These are phyloP conservation scores for Periphyllus acericola DNA, from an alignment of 2,888 invertebrate genomes.

Conservation along the genomic window DNA sequence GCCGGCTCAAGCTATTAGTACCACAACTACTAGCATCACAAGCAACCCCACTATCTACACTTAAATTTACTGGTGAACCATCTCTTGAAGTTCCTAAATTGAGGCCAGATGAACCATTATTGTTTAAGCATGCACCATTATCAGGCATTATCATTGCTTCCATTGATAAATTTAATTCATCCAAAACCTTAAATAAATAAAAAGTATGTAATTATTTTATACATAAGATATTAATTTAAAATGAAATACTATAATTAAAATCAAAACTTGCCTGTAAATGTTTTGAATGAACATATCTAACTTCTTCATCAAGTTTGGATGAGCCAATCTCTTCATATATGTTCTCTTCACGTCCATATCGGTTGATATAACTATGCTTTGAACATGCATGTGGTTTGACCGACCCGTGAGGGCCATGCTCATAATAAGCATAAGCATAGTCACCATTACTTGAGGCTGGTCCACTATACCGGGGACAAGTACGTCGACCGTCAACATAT, in stretches of 20 bases:
- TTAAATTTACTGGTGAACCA: conserved; percentile 71
- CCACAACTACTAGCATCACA: conserved; percentile 65
- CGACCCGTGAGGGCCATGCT: conserved; percentile 71
- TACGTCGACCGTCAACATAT: conserved; percentile 60
- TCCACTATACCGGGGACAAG: conserved; percentile 53
- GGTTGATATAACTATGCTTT: conserved; percentile 78
- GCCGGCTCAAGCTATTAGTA: conserved; percentile 65
- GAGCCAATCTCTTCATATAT: conserved; percentile 84
- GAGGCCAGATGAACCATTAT: conserved; percentile 67
- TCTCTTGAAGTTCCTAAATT: conserved; percentile 71
- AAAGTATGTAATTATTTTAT: background rate
- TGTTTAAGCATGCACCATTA: conserved; percentile 66
- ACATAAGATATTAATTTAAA: background rate
- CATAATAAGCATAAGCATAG: conserved; percentile 87
- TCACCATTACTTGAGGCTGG: conserved; percentile 69
- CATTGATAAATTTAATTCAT: conserved; percentile 86
- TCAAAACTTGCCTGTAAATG: conserved; percentile 70
- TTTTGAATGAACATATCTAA: conserved; percentile 82
- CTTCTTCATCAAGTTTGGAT: conserved; percentile 83
- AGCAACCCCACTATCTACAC: conserved; percentile 65
- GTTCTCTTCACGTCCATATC: conserved; percentile 86
- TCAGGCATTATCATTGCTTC: conserved; percentile 92
- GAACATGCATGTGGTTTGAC: conserved; percentile 64
- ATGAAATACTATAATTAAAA: background rate
- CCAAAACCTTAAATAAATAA: conserved; percentile 72